phyloP scores from a whole-genome alignment of 1,140 invertebrate genomes.

The Mycetomoellerius zeteki region DNA sequence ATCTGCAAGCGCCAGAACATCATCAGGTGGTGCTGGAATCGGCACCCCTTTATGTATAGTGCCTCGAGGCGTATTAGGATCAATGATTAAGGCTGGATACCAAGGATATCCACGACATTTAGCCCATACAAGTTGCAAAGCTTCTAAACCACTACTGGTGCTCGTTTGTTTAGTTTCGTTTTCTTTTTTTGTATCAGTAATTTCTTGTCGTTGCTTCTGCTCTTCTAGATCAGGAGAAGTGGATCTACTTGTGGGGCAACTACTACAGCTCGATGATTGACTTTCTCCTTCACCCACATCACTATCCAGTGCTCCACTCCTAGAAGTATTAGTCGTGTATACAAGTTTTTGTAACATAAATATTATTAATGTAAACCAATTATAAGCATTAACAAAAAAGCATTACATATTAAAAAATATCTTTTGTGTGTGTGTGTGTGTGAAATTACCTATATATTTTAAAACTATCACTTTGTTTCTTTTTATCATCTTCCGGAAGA shows the following conservation, averaged over 20 bases:
- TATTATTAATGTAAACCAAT: not conserved
- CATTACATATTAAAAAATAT: not conserved
- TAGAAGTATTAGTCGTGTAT: constrained; percentile 62
- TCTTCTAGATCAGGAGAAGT: constrained; percentile 81
- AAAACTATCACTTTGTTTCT: constrained; percentile 88
- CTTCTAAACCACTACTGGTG: constrained; percentile 87
- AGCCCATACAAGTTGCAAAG: constrained; percentile 97
- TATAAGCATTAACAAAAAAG: not conserved
- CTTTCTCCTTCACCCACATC: constrained; percentile 85
- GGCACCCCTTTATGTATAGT: constrained; percentile 97
- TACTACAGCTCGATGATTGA: constrained; percentile 86
- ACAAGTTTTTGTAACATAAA: not conserved
- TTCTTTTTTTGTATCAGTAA: constrained; percentile 74
- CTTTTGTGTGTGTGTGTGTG: not conserved
- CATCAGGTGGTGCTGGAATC: constrained; percentile 96
- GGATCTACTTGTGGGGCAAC: constrained; percentile 84
- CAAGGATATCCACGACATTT: constrained; percentile 98
- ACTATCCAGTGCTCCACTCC: constrained; percentile 84
- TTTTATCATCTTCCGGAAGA: constrained; percentile 79
- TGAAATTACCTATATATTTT: constrained; percentile 86
- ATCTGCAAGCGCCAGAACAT: constrained; percentile 94
- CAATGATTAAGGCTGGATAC: constrained; percentile 98
- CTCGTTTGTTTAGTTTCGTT: constrained; percentile 74
- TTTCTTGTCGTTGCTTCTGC: constrained; percentile 78
- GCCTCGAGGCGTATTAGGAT: constrained; percentile 96